phyloP scores from a whole-genome alignment of 1,140 invertebrate genomes.

The Psix sp. region DNA sequence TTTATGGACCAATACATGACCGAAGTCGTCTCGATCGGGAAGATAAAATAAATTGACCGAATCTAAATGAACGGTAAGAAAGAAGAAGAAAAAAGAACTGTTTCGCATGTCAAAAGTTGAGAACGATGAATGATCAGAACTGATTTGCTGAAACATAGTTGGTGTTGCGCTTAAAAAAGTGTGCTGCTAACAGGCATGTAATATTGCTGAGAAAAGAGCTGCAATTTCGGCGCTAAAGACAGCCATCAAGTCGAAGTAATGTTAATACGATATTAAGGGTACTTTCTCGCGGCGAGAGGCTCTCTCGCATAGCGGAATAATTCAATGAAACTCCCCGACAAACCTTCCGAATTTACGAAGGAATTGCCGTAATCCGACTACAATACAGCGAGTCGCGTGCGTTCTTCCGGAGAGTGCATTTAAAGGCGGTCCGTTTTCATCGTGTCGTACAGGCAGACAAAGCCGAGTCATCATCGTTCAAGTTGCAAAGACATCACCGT shows the following conservation, averaged over 20 bases:
- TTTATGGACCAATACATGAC: neutral
- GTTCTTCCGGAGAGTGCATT: constrained; percentile 59
- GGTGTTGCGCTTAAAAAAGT: constrained; percentile 28
- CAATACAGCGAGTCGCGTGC: constrained; percentile 60
- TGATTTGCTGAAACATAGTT: constrained; percentile 37
- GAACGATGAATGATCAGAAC: constrained; percentile 9
- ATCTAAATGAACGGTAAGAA: too few species aligned
- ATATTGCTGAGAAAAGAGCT: constrained; percentile 30
- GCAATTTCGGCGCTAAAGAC: constrained; percentile 51
- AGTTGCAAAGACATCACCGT: constrained; percentile 28
- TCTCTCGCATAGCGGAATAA: constrained; percentile 31
- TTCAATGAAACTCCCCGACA: constrained; percentile 41
- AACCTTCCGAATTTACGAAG: constrained; percentile 53
- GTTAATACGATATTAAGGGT: constrained; percentile 48
- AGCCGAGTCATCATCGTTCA: constrained; percentile 49
- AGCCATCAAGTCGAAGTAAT: constrained; percentile 44
- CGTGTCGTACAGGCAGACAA: constrained; percentile 46
- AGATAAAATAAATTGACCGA: too few species aligned
- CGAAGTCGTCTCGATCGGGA: too few species aligned
- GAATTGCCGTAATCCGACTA: constrained; percentile 52
- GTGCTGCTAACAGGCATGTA: constrained; percentile 33
- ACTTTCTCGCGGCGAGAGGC: constrained; percentile 14
- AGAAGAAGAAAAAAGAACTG: too few species aligned
- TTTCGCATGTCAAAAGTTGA: too few species aligned
- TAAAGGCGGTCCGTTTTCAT: constrained; percentile 47